A percentile compares a stretch with the other conserved stretches of the same genome.
Evolutionary conservation across 2,113 vertebrate genomes (phyloP).

Genomic region (Colossoma macropomum): DNA sequence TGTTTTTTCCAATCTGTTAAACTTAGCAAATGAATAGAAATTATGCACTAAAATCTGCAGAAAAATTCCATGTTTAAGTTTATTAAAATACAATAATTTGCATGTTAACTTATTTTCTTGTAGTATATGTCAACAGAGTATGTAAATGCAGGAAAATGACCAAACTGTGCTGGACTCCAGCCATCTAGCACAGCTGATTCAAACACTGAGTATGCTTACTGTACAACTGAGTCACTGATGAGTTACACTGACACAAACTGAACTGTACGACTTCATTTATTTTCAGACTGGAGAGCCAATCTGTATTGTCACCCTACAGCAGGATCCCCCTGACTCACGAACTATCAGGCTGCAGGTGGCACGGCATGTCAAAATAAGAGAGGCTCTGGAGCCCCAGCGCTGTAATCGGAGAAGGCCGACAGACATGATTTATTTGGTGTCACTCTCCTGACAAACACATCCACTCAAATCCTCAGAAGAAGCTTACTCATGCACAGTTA

Average conservation of each 20-base stretch:
- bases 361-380: not conserved
- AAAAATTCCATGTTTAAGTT: too few relatives aligned
- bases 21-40: too few relatives aligned
- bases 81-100: too few relatives aligned
- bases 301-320: constrained; percentile 20
- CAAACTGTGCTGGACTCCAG: not conserved
- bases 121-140: too few relatives aligned
- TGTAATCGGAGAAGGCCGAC: constrained; percentile 69
- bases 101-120: too few relatives aligned
- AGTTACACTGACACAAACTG: not conserved
- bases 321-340: constrained; percentile 24
- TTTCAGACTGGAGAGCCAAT: not conserved
- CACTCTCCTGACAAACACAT: constrained; percentile 62
- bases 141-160: not conserved
- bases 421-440: constrained; percentile 61
- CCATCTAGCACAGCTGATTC: not conserved
- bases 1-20: too few relatives aligned
- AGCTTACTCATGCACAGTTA: constrained; percentile 49
- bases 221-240: not conserved
- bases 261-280: not conserved
- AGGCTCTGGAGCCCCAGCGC: constrained; percentile 27
- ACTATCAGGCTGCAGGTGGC: constrained; percentile 1
- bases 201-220: not conserved
- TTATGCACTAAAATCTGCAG: too few relatives aligned
- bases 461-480: constrained; percentile 53